Conservation (phyloP, 2,113 vertebrate species). For the Tretioscincus oriximinensis region DNA sequence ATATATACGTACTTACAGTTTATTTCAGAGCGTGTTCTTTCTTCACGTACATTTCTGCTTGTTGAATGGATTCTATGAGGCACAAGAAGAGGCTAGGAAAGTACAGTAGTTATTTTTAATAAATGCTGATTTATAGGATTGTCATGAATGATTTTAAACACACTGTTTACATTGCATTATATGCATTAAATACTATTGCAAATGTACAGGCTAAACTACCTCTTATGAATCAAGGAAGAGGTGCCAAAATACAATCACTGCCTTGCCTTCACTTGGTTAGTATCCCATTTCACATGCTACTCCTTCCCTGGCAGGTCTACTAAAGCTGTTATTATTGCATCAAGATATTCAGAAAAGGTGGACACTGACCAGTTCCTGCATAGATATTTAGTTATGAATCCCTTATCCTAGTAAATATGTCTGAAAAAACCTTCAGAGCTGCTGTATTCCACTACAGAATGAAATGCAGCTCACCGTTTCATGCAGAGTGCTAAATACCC, state of each 20-base stretch:
- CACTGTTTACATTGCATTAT: background rate
- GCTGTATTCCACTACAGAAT: background rate
- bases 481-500: too few species aligned
- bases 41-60: constrained; percentile 92
- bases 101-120: background rate
- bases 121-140: constrained; percentile 13
- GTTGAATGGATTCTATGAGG: constrained; percentile 96
- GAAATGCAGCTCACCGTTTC: background rate
- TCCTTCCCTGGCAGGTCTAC: too few species aligned
- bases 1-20: constrained; percentile 84
- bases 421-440: background rate
- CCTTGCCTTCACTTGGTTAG: too few species aligned
- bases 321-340: too few species aligned
- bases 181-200: background rate
- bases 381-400: background rate
- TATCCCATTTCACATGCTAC: too few species aligned
- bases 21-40: constrained; percentile 96
- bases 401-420: background rate
- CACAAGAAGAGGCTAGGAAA: constrained; percentile 87
- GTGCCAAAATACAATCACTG: background rate
- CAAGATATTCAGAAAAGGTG: background rate
- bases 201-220: background rate
- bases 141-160: background rate
- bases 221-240: background rate
- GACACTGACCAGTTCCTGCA: background rate